Evolutionary conservation across 2,888 invertebrate genomes (phyloP).

Genomic region (Pollenia griseotomentosa): DNA sequence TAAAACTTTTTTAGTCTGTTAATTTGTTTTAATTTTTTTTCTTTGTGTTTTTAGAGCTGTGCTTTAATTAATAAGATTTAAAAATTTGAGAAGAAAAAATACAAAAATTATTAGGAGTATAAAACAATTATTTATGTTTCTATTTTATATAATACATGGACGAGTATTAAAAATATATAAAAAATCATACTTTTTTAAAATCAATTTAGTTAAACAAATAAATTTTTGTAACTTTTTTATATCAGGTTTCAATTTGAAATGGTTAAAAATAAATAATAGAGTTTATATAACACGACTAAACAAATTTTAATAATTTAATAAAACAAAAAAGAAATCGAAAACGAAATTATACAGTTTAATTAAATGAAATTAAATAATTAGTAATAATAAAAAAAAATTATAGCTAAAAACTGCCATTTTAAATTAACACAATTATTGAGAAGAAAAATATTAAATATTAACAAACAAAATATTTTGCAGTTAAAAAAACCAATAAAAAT

Average conservation of each 20-base stretch:
- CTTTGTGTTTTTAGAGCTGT: conserved; percentile 46
- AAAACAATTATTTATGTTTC: conserved; percentile 36
- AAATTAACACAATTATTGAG: conserved; percentile 68
- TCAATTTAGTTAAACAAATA: conserved; percentile 57
- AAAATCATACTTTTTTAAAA: conserved; percentile 52
- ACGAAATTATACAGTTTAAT: conserved; percentile 53
- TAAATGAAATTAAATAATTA: conserved; percentile 51
- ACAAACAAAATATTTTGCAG: conserved; percentile 57
- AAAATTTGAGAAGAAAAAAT: conserved; percentile 11
- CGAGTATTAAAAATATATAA: conserved; percentile 14
- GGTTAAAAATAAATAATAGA: conserved; percentile 53
- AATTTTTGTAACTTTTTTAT: conserved; percentile 72
- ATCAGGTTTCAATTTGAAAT: conserved; percentile 73
- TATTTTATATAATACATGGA: conserved; percentile 32
- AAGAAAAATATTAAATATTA: conserved; percentile 38
- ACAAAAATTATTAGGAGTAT: neutral
- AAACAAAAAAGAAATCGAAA: conserved; percentile 52
- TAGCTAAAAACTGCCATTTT: conserved; percentile 75
- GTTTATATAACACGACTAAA: conserved; percentile 55
- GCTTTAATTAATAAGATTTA: conserved; percentile 35
- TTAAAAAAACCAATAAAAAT: conserved; percentile 54
- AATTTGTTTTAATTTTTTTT: no score
- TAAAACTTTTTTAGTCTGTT: no score
- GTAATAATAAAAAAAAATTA: conserved; percentile 48
- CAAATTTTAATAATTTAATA: conserved; percentile 63